Evolutionary conservation across 1,140 invertebrate genomes (phyloP), one percentile per base, ranked within the genome.

Genomic region (Heliconius hermathena): DNA sequence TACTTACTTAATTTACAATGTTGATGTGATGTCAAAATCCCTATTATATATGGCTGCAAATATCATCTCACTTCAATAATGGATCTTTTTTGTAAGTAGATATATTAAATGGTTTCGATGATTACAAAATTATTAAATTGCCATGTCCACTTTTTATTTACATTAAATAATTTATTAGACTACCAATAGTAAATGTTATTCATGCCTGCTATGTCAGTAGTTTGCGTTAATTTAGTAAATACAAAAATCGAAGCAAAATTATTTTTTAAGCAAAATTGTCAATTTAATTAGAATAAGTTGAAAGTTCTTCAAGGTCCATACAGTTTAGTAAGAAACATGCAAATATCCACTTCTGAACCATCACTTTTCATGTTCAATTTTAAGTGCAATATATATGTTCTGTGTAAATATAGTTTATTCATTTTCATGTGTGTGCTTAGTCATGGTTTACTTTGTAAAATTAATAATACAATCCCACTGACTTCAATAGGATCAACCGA

Each of bases 401-500:
- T 78, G 38, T 78, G 77, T 78, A 78, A 78, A 78, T 81, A 74
- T 70, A 73, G 26, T 33, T 72, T 77, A 77, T 71, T 46, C 76
- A 73, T 77, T 46, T 81, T 77, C 75, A 80, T 79, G 84, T 86
- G 83, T 87, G 84, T 80, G 82, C 82, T 87, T 84, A 85, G 84
- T 85, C 84, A 85, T 85, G 85, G 73, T 85, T 83, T 81, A 86
- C 79, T 66, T 83, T 85, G 71, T 84, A 80, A 76, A 74, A 81
- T 78, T 82, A 79, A 77, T 82, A 82, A 77, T 76, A 78, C 54
- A 81, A 79, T 82, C 77, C 79, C 78, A 79, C 49, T 76, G 83
- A 84, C 79, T 87, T 84, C 85, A 84, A 86, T 86, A 86, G 83
- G 83, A 86, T 87, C 86, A 84, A 86, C 78, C 78, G 82, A 84